phyloP scores from a whole-genome alignment of 2,888 invertebrate species.

The Andrena chrysosceles region DNA sequence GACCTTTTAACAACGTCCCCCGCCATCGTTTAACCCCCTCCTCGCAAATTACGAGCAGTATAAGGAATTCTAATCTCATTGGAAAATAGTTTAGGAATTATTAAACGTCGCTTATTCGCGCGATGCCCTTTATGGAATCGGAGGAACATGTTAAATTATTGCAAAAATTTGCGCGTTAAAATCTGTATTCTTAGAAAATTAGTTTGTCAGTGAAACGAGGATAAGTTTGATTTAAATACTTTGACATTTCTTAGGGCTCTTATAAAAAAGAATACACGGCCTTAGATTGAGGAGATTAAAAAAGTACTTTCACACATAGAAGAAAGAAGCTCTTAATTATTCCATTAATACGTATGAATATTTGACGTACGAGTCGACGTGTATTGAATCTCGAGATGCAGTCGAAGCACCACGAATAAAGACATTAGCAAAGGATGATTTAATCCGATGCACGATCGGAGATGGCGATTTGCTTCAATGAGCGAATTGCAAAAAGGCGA shows the following conservation, averaged over 20 bases:
- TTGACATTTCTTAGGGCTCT: too few relatives aligned
- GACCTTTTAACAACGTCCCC: conserved; percentile 29
- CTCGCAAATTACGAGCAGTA: not conserved
- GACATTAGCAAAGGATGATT: conserved; percentile 29
- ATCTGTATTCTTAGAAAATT: too few relatives aligned
- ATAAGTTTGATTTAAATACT: too few relatives aligned
- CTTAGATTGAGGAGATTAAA: too few relatives aligned
- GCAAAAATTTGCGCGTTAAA: too few relatives aligned
- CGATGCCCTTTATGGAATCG: too few relatives aligned
- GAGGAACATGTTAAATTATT: too few relatives aligned
- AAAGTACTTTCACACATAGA: too few relatives aligned
- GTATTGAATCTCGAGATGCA: not conserved
- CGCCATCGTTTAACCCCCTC: not conserved
- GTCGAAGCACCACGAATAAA: conserved; percentile 12
- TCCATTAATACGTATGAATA: not conserved
- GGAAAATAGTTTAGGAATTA: not conserved
- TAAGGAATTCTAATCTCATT: not conserved
- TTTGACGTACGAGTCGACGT: not conserved
- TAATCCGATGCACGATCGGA: conserved; percentile 15
- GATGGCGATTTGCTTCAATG: conserved; percentile 27
- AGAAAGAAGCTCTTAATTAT: not conserved
- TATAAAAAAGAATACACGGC: too few relatives aligned
- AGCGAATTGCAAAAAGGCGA: conserved; percentile 23
- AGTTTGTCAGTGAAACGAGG: too few relatives aligned
- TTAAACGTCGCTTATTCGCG: not conserved